phyloP scores from a whole-genome alignment of 2,797 vertebrate genomes.

The Labroides dimidiatus region DNA sequence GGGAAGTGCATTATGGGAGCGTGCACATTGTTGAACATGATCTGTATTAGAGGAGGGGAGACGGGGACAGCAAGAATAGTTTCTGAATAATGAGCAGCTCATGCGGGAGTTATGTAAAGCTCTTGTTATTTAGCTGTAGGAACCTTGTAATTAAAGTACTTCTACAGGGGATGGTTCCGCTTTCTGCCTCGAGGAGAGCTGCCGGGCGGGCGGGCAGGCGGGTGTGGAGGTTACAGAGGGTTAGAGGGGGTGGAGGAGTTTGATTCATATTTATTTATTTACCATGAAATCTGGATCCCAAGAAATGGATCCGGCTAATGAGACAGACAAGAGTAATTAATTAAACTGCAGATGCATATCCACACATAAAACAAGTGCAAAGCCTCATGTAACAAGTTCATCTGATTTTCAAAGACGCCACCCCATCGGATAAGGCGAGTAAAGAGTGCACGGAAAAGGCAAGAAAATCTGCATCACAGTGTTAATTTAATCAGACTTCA shows the following conservation, averaged over 20 bases:
- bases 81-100: conserved; percentile 67
- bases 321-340: conserved; percentile 56
- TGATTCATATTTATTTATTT: conserved; percentile 57
- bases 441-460: conserved; percentile 51
- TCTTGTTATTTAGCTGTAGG: conserved; percentile 68
- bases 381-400: conserved; percentile 70
- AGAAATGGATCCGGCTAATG: conserved; percentile 56
- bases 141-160: conserved; percentile 76
- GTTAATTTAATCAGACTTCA: conserved; percentile 83
- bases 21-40: conserved; percentile 38
- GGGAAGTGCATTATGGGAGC: conserved; percentile 57
- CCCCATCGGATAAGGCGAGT: conserved; percentile 50
- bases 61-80: conserved; percentile 52
- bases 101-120: conserved; percentile 68
- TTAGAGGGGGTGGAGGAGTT: conserved; percentile 32
- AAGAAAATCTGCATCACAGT: conserved; percentile 76
- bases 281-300: conserved; percentile 59
- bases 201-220: conserved; percentile 9
- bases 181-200: conserved; percentile 44
- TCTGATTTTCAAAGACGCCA: conserved; percentile 76
- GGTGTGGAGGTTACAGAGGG: conserved; percentile 43
- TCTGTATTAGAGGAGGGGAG: conserved; percentile 52
- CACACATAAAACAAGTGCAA: conserved; percentile 34
- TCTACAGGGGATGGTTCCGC: conserved; percentile 62
- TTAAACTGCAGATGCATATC: conserved; percentile 51